Conservation (phyloP, 2,113 vertebrate species). For the Oenanthe oenanthe region DNA sequence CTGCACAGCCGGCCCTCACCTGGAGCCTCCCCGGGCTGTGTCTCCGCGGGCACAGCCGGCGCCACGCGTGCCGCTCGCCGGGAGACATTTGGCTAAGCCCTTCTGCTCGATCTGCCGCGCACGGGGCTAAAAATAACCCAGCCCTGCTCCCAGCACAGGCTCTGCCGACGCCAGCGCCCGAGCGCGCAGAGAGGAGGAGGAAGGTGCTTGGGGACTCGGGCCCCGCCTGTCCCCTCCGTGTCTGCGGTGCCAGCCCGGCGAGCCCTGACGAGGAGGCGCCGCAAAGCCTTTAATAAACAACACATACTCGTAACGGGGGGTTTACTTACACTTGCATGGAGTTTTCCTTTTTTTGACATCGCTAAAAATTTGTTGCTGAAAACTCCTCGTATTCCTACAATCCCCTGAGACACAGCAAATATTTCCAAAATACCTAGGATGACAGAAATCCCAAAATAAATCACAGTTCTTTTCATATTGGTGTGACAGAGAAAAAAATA, state of each 20-base stretch:
- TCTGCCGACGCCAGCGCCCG: background rate
- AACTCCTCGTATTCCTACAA: slow-evolving; percentile 97
- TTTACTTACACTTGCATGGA: slow-evolving; percentile 94
- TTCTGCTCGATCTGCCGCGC: slow-evolving; percentile 19
- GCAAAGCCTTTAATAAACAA: slow-evolving; percentile 36
- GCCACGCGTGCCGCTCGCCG: background rate
- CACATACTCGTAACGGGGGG: background rate
- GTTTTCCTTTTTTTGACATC: slow-evolving; percentile 98
- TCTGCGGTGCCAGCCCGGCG: fast-evolving
- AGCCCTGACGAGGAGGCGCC: background rate
- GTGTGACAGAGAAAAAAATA: slow-evolving; percentile 35
- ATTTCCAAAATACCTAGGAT: slow-evolving; percentile 97
- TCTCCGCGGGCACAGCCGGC: background rate
- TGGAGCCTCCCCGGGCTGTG: fast-evolving
- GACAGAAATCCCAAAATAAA: slow-evolving; percentile 86
- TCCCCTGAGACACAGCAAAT: slow-evolving; percentile 96
- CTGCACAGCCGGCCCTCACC: fast-evolving
- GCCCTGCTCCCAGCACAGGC: background rate
- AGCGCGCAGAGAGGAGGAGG: too few species aligned
- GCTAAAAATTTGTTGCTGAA: slow-evolving; percentile 97
- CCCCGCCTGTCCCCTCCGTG: background rate
- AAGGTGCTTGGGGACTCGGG: fast-evolving
- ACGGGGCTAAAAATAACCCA: slow-evolving; percentile 27
- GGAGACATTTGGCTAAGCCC: slow-evolving; percentile 42
- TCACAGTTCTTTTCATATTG: slow-evolving; percentile 67